A percentile compares a stretch with the other conserved stretches of the same genome.
These are phyloP conservation scores for Phoxinus dragarum DNA, from an alignment of 2,797 vertebrate species.

Conservation along the genomic window DNA sequence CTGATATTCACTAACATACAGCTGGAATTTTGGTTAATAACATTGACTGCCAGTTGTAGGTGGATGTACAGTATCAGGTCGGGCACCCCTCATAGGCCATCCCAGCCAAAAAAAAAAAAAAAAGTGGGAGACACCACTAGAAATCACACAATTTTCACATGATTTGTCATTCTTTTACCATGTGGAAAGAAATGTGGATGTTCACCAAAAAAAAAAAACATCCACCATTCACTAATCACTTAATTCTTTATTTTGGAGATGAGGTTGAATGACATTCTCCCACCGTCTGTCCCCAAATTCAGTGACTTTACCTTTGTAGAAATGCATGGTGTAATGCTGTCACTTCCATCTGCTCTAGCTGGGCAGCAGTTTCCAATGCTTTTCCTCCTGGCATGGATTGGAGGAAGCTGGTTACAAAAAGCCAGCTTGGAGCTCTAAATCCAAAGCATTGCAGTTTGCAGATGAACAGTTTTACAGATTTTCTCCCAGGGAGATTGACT, in stretches of 20 bases:
- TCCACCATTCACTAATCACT: not conserved
- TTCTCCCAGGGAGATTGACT: slow-evolving; percentile 27
- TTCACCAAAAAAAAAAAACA: not conserved
- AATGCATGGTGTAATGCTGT: slow-evolving; percentile 60
- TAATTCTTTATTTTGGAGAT: slow-evolving; percentile 9
- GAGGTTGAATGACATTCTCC: slow-evolving; percentile 45
- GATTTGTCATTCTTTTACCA: not conserved
- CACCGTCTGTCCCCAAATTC: slow-evolving; percentile 62
- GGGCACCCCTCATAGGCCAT: too few species aligned
- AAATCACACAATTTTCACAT: not conserved
- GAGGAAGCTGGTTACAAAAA: slow-evolving; percentile 43
- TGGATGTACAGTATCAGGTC: too few species aligned
- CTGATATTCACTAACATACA: not conserved
- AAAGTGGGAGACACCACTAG: not conserved
- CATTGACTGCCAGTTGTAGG: not conserved
- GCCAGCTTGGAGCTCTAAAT: slow-evolving; percentile 31
- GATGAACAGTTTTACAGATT: slow-evolving; percentile 48
- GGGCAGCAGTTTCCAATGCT: slow-evolving; percentile 41
- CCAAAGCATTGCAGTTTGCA: slow-evolving; percentile 43
- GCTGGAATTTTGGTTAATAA: not conserved
- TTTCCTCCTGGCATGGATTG: slow-evolving; percentile 47
- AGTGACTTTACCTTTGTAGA: slow-evolving; percentile 60
- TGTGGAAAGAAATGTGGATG: not conserved
- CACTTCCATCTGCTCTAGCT: slow-evolving; percentile 33
- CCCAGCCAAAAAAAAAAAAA: not conserved